Base-by-base conservation (phyloP, 2,888 invertebrate species). In the Hirtodrosophila confusa region DNA sequence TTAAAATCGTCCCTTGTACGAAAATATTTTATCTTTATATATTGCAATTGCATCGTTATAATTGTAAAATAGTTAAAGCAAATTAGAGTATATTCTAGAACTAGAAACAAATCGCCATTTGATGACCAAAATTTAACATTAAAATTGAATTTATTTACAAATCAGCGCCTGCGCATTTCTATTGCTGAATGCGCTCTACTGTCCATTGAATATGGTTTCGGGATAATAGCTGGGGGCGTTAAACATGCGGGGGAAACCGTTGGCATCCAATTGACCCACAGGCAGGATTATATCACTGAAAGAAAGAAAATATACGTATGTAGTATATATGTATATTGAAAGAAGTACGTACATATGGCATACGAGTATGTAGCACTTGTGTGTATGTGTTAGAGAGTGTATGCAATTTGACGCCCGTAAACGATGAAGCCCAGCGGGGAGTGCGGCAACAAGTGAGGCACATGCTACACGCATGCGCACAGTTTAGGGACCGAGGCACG, bases 211-310 rank as follows among this genome's bases (percentile, higher is more conserved):
- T 71, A 91, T 91, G 9, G 91, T 89, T 72, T 91, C 91, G 35
- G 91, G 91, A 87, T 91, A 91, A 75, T 91, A 91, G 64, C 91
- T 91, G 23, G 91, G 89, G 17, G 91, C 89, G 71, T 91, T 91
- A 69, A 91, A 91, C 91, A 91, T 91, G 69, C 91, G 88, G 66
- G 91, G 90, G 66, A 91, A 91, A 43, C 89, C 90, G 64, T 87
- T 89, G 3, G 89, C 89, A 85, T 91, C 91, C 78, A 91, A 69
- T 75, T 91, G 91, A 74, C 89, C 90, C 37, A 91, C 91, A 50
- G 91, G 91, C 68, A 91, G 84, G 35, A 91, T 91, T 36, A 91
- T 87, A 76, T 91, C 91, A 53, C 91, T 91, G 77, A 37, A 85
- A 77, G 41, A 47, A 54, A 41, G 36, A 47, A 54, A 23, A 33